Percentiles rank a stretch among this genome's conserved stretches.
Conservation (phyloP, 2,888 invertebrate genomes). For the Drosophila borealis region DNA sequence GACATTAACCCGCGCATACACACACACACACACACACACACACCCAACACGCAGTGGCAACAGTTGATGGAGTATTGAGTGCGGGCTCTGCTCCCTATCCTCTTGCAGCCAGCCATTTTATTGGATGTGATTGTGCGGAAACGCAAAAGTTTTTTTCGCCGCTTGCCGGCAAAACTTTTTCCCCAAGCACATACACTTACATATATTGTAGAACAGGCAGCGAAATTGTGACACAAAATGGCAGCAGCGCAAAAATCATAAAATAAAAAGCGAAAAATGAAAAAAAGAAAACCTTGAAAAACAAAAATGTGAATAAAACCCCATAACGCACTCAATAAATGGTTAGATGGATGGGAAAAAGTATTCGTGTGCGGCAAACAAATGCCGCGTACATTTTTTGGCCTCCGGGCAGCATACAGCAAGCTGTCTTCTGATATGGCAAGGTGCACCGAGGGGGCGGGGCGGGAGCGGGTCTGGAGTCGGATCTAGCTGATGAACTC, state of each 20-base stretch:
- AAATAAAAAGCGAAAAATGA: slow-evolving; percentile 17
- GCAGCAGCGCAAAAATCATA: slow-evolving; percentile 53
- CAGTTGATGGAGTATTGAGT: slow-evolving; percentile 60
- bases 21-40: slow-evolving; percentile 40
- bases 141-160: slow-evolving; percentile 66
- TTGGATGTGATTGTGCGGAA: slow-evolving; percentile 80
- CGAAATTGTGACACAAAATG: slow-evolving; percentile 70
- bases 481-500: background rate
- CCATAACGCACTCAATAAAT: slow-evolving; percentile 71
- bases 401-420: slow-evolving; percentile 40
- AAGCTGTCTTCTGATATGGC: slow-evolving; percentile 30
- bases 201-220: slow-evolving; percentile 56
- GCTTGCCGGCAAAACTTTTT: slow-evolving; percentile 47
- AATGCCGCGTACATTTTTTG: slow-evolving; percentile 42
- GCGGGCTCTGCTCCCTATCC: slow-evolving; percentile 8
- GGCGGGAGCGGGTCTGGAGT: no score
- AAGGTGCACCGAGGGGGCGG: no score
- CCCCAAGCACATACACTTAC: slow-evolving; percentile 13
- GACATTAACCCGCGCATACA: slow-evolving; percentile 36
- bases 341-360: slow-evolving; percentile 43
- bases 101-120: slow-evolving; percentile 64
- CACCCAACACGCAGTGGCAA: slow-evolving; percentile 28
- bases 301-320: slow-evolving; percentile 26
- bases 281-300: background rate
- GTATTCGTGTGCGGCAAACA: slow-evolving; percentile 51